These are phyloP conservation scores for Catonia carolina DNA, from an alignment of 2,888 invertebrate genomes.

Conservation along the genomic window DNA sequence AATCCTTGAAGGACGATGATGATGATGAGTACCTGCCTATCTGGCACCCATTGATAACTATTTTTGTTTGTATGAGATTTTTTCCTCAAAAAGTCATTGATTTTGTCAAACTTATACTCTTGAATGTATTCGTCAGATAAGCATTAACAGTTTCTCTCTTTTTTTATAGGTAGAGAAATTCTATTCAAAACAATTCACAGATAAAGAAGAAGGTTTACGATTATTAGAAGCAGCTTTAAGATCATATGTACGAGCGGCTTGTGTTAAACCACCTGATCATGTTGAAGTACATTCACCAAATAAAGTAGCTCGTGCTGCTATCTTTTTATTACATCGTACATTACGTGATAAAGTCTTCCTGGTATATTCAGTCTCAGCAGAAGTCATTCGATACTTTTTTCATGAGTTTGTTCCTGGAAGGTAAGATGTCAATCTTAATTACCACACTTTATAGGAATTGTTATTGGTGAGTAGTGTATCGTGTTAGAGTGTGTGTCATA, in stretches of 20 bases:
- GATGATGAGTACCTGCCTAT: too few relatives aligned
- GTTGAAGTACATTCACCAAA: slow-evolving; percentile 52
- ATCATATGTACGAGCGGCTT: slow-evolving; percentile 32
- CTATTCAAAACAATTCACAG: slow-evolving; percentile 82
- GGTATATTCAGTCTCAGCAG: slow-evolving; percentile 77
- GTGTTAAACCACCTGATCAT: slow-evolving; percentile 25
- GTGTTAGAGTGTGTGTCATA: too few relatives aligned
- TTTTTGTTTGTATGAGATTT: too few relatives aligned
- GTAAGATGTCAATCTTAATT: too few relatives aligned
- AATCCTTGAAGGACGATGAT: too few relatives aligned
- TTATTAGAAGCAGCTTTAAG: slow-evolving; percentile 54
- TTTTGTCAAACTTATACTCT: too few relatives aligned
- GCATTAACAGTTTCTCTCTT: too few relatives aligned
- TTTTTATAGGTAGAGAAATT: slow-evolving; percentile 70
- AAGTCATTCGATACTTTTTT: slow-evolving; percentile 71
- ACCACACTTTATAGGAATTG: too few relatives aligned
- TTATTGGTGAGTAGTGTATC: too few relatives aligned
- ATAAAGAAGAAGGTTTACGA: slow-evolving; percentile 78
- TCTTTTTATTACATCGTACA: slow-evolving; percentile 69
- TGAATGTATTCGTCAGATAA: too few relatives aligned
- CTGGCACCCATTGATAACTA: too few relatives aligned
- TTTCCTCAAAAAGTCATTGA: too few relatives aligned
- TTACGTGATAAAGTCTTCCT: slow-evolving; percentile 83
- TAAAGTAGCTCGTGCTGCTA: slow-evolving; percentile 75
- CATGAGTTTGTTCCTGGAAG: slow-evolving; percentile 76